Evolutionary conservation across 2,797 vertebrate species (phyloP).

Genomic region (Pseudocheirus occidentalis): DNA sequence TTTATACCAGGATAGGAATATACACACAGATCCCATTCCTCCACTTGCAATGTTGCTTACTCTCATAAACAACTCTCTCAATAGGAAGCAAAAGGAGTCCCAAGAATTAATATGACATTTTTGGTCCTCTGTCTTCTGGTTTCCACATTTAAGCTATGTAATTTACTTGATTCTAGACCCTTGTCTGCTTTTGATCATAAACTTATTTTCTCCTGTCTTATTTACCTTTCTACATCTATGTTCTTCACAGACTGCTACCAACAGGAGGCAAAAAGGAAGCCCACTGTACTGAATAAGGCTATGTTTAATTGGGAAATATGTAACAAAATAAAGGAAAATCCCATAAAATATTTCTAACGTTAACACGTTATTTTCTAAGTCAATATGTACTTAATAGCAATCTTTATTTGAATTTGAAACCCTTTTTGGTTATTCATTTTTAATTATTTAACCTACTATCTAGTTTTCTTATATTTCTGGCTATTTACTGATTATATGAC

Average conservation of each 20-base stretch:
- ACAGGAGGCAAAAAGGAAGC: background rate
- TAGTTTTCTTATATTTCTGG: background rate
- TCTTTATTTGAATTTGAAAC: background rate
- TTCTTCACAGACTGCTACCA: background rate
- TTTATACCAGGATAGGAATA: background rate
- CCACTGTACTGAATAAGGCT: background rate
- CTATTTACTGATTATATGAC: background rate
- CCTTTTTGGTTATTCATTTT: background rate
- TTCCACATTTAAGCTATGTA: background rate
- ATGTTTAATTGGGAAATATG: background rate
- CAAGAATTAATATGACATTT: background rate
- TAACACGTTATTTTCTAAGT: background rate
- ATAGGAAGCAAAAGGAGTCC: background rate
- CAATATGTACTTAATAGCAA: background rate
- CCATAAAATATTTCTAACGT: background rate
- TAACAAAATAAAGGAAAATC: background rate
- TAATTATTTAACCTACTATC: background rate
- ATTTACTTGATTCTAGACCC: background rate
- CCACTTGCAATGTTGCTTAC: background rate
- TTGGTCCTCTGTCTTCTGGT: background rate
- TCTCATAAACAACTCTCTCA: background rate
- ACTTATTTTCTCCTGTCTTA: background rate
- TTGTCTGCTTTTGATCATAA: background rate
- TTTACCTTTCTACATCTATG: background rate
- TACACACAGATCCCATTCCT: background rate